Evolutionary conservation across 2,113 vertebrate species (phyloP).

Genomic region (Lepidothrix coronata): DNA sequence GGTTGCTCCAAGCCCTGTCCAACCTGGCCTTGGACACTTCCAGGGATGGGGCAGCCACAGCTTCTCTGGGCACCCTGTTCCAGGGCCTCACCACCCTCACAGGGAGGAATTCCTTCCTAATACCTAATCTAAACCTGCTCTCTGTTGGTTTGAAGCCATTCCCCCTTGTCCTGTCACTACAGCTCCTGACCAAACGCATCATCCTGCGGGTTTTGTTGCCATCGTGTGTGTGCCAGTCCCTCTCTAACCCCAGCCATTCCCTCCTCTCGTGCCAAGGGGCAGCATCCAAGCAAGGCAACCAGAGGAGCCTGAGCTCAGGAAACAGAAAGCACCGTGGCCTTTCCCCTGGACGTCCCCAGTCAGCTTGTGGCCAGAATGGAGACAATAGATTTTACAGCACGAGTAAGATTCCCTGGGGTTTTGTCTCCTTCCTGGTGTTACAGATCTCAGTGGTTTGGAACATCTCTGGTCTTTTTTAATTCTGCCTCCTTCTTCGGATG

Average conservation of each 20-base stretch:
- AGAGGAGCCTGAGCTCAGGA: conserved; percentile 71
- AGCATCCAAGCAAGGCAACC: conserved; percentile 71
- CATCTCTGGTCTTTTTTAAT: neutral
- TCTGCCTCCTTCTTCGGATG: neutral
- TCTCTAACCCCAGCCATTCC: neutral
- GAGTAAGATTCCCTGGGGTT: conserved; percentile 69
- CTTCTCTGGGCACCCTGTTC: neutral
- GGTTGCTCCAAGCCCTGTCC: neutral
- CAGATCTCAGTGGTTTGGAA: neutral
- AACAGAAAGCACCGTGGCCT: conserved; percentile 73
- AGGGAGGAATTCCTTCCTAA: neutral
- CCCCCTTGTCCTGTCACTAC: neutral
- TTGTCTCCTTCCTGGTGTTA: neutral
- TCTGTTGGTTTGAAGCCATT: neutral
- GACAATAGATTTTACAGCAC: conserved; percentile 54
- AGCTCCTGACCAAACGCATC: neutral
- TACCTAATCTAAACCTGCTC: neutral
- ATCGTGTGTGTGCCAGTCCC: fast-evolving
- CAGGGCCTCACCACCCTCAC: neutral
- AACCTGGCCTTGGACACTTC: neutral
- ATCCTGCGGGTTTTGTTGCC: neutral
- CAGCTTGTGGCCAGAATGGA: conserved; percentile 71
- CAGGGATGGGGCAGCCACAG: neutral
- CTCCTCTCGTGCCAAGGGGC: conserved; percentile 47
- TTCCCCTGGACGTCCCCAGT: conserved; percentile 76